Evolutionary conservation across 2,113 vertebrate species (phyloP).

Genomic region (Diadophis punctatus): DNA sequence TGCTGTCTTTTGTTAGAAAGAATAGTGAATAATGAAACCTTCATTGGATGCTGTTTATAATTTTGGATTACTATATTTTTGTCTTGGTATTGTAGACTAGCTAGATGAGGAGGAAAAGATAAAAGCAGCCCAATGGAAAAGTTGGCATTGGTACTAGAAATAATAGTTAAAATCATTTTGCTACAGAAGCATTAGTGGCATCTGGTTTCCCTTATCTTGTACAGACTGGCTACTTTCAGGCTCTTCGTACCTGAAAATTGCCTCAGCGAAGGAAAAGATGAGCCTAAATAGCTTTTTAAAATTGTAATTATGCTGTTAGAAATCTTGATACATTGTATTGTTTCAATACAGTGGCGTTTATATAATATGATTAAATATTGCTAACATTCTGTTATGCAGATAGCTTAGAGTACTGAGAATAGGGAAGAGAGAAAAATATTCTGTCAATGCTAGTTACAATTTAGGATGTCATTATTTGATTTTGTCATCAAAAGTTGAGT

Average conservation of each 20-base stretch:
- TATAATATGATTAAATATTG: background rate
- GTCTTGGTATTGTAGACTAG: constrained; percentile 57
- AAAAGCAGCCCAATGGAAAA: constrained; percentile 57
- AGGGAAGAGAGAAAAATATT: background rate
- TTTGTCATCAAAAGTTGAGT: background rate
- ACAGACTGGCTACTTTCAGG: constrained; percentile 27
- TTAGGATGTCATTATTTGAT: background rate
- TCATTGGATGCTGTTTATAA: constrained; percentile 45
- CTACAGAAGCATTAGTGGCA: constrained; percentile 50
- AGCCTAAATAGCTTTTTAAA: constrained; percentile 39
- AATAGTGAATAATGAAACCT: constrained; percentile 57
- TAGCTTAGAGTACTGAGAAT: background rate
- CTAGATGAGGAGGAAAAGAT: constrained; percentile 62
- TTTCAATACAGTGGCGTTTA: background rate
- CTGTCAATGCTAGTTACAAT: background rate
- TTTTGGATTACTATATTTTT: constrained; percentile 49
- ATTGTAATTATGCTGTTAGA: background rate
- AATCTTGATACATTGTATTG: background rate
- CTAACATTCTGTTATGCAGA: background rate
- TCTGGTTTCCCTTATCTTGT: constrained; percentile 46
- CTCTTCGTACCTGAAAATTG: constrained; percentile 57
- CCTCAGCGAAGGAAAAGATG: constrained; percentile 61
- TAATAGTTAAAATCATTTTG: constrained; percentile 54
- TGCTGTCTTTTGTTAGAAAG: constrained; percentile 56
- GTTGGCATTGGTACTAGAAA: constrained; percentile 58